phyloP scores from a whole-genome alignment of 1,140 invertebrate species.

The Drosophila nigromelanica region DNA sequence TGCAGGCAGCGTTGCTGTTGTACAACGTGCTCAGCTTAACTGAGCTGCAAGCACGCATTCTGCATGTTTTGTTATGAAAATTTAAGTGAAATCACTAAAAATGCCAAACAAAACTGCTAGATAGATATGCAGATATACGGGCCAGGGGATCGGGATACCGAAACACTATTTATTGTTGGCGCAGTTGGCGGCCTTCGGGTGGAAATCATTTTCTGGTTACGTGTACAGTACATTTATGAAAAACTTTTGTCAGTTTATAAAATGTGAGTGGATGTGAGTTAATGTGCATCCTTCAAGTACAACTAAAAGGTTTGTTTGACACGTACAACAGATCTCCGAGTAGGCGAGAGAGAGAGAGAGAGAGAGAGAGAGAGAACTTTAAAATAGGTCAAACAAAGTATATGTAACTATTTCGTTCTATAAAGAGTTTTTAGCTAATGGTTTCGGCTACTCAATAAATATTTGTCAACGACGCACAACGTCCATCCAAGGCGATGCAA shows the following conservation, averaged over 20 bases:
- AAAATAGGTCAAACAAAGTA: constrained; percentile 62
- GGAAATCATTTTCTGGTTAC: constrained; percentile 54
- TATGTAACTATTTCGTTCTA: neutral
- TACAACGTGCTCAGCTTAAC: constrained; percentile 46
- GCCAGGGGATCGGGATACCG: too few relatives aligned
- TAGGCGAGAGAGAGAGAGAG: constrained; percentile 20
- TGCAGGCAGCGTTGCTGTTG: constrained; percentile 1
- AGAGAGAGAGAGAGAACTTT: neutral
- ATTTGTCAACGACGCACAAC: constrained; percentile 64
- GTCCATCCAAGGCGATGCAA: constrained; percentile 19
- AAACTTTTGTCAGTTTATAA: constrained; percentile 80
- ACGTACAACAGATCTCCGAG: constrained; percentile 62
- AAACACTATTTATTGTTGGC: constrained; percentile 10
- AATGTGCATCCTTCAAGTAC: constrained; percentile 62
- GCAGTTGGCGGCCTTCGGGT: neutral
- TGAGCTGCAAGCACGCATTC: constrained; percentile 73
- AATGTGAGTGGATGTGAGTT: constrained; percentile 60
- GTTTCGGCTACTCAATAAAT: constrained; percentile 73
- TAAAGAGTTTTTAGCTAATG: constrained; percentile 61
- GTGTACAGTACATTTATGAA: constrained; percentile 55
- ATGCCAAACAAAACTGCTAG: constrained; percentile 77
- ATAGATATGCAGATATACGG: constrained; percentile 62
- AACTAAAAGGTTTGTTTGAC: neutral
- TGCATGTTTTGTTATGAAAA: constrained; percentile 81
- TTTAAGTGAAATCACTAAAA: constrained; percentile 82